Conservation (phyloP, 2,113 vertebrate genomes). For the Pagrus major region DNA sequence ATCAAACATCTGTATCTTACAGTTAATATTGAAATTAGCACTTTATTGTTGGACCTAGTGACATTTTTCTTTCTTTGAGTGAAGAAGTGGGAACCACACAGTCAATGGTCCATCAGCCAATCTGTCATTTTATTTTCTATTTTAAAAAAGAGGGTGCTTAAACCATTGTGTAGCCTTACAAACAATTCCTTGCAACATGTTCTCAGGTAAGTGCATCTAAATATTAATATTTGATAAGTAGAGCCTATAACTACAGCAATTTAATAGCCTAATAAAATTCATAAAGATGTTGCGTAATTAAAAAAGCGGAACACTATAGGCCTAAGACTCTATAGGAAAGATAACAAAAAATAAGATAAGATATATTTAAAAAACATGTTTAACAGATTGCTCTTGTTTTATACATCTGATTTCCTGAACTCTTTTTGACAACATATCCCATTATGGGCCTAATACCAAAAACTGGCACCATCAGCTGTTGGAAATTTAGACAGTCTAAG, state of each 20-base stretch:
- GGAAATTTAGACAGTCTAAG: neutral
- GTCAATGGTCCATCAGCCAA: too few relatives aligned
- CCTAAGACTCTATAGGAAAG: too few relatives aligned
- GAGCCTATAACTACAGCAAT: neutral
- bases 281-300: too few relatives aligned
- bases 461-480: too few relatives aligned
- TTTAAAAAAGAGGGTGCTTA: neutral
- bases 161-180: neutral
- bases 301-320: too few relatives aligned
- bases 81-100: too few relatives aligned
- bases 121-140: neutral
- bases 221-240: neutral
- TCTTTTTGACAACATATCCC: neutral
- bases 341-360: too few relatives aligned
- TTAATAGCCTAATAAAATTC: neutral
- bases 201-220: neutral
- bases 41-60: neutral
- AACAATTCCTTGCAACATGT: neutral
- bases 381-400: neutral
- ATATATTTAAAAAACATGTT: neutral
- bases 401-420: neutral
- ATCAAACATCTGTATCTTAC: neutral
- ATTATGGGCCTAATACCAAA: neutral
- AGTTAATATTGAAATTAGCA: neutral
- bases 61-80: too few relatives aligned